Evolutionary conservation across 2,113 vertebrate genomes (phyloP), one percentile per base, ranked within the genome.

Genomic region (Hucho hucho): DNA sequence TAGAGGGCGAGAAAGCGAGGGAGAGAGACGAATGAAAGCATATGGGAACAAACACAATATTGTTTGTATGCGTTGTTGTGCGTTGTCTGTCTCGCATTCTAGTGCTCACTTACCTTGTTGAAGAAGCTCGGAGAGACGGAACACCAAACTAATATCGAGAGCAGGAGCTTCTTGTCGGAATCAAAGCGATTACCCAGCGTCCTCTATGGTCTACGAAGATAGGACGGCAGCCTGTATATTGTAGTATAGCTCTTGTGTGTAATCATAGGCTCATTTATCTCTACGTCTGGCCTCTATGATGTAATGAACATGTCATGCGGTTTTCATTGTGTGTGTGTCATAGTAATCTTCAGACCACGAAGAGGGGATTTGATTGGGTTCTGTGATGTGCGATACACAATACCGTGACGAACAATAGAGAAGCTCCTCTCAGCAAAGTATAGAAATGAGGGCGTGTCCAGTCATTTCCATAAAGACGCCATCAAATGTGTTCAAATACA

Each of bases 151-250:
- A 53, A 12, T 43, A 43, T 43, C 7, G 2, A 43, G 37, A 81
- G 87, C 72, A 76, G 81, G n/a, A n/a, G 78, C 78, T 77, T 81
- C 79, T 85, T 43, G 37, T 87, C 81, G 69, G 78, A 70, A 70
- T 69, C 71, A 82, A 77, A 83, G 75, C 81, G 84, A 84, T 90
- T 87, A 87, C 87, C 59, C 75, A 83, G 80, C 69, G 72, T 24
- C 84, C 88, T 75, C 56, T 20, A 63, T 77, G 78, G 32, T 80
- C 78, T 79, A 75, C 83, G 85, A 77, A 79, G 81, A 82, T 73
- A 76, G 82, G 86, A 84, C 81, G 78, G 82, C 81, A 85, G 79
- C 73, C 78, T 70, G 75, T 78, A 84, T 80, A 84, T 75, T 69
- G 75, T 79, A 83, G 81, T 83, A 79, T 71, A 74, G 72, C 75